Conservation (phyloP, 2,888 invertebrate genomes). For the Priocnemis perturbator region DNA sequence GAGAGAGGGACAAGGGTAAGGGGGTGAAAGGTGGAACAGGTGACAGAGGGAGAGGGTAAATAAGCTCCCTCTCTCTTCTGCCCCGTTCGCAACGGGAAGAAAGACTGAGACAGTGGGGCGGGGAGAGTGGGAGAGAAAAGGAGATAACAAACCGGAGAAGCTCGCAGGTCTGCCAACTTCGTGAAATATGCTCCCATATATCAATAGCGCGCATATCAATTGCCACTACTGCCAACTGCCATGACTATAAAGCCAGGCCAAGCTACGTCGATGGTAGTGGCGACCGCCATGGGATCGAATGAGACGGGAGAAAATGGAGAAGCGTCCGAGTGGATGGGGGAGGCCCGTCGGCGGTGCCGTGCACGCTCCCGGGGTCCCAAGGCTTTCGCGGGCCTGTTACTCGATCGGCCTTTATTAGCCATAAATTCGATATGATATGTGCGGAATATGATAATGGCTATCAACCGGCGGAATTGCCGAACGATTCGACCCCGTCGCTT, state of each 20-base stretch:
- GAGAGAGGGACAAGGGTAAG: neutral
- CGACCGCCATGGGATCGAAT: constrained; percentile 38
- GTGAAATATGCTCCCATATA: constrained; percentile 64
- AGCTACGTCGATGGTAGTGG: constrained; percentile 44
- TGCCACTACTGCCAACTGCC: constrained; percentile 64
- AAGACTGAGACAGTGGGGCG: neutral
- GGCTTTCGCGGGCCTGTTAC: constrained; percentile 51
- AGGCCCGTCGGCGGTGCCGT: constrained; percentile 13
- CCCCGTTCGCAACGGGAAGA: neutral
- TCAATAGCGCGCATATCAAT: constrained; percentile 63
- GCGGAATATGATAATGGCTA: constrained; percentile 62
- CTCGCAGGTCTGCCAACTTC: constrained; percentile 56
- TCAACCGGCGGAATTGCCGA: constrained; percentile 43
- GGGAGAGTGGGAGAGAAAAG: constrained; percentile 26
- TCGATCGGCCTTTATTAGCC: constrained; percentile 63
- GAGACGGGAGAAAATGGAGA: constrained; percentile 23
- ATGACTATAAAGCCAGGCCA: constrained; percentile 60
- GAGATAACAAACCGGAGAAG: constrained; percentile 56
- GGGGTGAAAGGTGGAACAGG: too few relatives aligned
- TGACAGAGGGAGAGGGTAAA: neutral
- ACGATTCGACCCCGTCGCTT: constrained; percentile 9
- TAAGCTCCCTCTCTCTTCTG: neutral
- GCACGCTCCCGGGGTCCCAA: constrained; percentile 7
- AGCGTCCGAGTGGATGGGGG: neutral
- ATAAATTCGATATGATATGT: constrained; percentile 62